Evolutionary conservation across 2,888 invertebrate species (phyloP).

Genomic region (Syritta pipiens): DNA sequence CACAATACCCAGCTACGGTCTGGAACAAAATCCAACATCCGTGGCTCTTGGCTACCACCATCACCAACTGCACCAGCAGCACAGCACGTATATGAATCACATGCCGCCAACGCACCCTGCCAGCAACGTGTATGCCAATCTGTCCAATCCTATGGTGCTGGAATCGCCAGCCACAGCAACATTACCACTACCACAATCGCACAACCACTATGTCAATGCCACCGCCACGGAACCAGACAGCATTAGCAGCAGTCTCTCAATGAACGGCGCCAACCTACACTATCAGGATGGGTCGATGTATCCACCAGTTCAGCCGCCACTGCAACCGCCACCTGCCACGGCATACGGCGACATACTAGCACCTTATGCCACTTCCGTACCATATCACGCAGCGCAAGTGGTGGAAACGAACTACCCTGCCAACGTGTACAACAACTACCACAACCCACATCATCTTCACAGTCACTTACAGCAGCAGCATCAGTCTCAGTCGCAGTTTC

Average conservation of each 20-base stretch:
- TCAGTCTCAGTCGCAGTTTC: conserved; percentile 34
- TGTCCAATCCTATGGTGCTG: conserved; percentile 14
- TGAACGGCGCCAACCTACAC: conserved; percentile 42
- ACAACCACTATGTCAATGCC: conserved; percentile 49
- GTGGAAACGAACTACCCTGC: conserved; percentile 21
- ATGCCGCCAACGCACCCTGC: conserved; percentile 51
- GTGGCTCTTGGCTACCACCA: conserved; percentile 27
- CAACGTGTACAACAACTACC: conserved; percentile 41
- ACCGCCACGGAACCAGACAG: conserved; percentile 50
- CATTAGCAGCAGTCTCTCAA: conserved; percentile 24
- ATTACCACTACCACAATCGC: conserved; percentile 34
- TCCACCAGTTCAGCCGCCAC: conserved; percentile 48
- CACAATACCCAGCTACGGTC: conserved; percentile 40
- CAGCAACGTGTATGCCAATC: conserved; percentile 24
- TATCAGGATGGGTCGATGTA: conserved; percentile 62
- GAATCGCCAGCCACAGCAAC: conserved; percentile 14
- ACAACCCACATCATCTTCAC: conserved; percentile 39
- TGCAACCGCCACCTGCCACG: conserved; percentile 70
- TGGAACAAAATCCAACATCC: conserved; percentile 25
- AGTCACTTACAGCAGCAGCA: conserved; percentile 31
- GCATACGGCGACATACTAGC: conserved; percentile 75
- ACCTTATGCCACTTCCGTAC: conserved; percentile 64
- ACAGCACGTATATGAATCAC: conserved; percentile 52
- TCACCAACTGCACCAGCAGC: conserved; percentile 59
- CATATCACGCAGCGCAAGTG: conserved; percentile 70